Evolutionary conservation across 2,113 vertebrate genomes (phyloP), one percentile per base, ranked within the genome.

Genomic region (Rhea pennata): DNA sequence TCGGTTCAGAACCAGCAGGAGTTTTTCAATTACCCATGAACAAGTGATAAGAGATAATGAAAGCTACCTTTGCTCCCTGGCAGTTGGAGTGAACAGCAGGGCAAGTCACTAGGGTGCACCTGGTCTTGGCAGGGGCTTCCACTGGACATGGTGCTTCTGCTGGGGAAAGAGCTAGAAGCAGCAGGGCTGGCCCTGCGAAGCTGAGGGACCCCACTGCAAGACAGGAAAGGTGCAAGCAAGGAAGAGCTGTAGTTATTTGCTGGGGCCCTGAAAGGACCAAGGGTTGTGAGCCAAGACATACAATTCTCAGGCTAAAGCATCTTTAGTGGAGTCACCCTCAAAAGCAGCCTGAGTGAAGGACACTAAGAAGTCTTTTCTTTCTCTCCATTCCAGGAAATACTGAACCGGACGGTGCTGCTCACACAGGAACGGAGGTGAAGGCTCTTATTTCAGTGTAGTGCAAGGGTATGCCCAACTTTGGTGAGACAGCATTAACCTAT

Each of bases 361-460:
- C 89, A 24, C 65, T 96, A 64, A 93, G 17, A 4, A 3, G 1
- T 78, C 10, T 61, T 76, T 23, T 72, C 31, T 82, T 64, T 61
- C 27, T 66, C 58, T n/a, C 31, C 11, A 12, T 6, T 88, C 46
- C 54, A 97, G 97, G 92, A 76, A 67, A 40, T 0, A 36, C 91
- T 4, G 7, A 73, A 65, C 7, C 1, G 26, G 54, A 67, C 27
- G 62, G 42, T 85, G 64, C 26, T 80, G 46, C 31, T 85, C 39
- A 9, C 51, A 10, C 22, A 62, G 93, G 76, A 82, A 89, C 3
- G 19, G 90, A 96, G 96, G 95, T 96, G n/a, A 95, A 46, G 6
- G 22, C 10, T 90, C 20, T 42, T 71, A 6, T 21, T 83, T 83
- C 46, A 29, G 2, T 29, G 40, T 42, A 70, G 54, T 26, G 54